phyloP scores from a whole-genome alignment of 2,113 vertebrate genomes.

The Nesospiza acunhae region DNA sequence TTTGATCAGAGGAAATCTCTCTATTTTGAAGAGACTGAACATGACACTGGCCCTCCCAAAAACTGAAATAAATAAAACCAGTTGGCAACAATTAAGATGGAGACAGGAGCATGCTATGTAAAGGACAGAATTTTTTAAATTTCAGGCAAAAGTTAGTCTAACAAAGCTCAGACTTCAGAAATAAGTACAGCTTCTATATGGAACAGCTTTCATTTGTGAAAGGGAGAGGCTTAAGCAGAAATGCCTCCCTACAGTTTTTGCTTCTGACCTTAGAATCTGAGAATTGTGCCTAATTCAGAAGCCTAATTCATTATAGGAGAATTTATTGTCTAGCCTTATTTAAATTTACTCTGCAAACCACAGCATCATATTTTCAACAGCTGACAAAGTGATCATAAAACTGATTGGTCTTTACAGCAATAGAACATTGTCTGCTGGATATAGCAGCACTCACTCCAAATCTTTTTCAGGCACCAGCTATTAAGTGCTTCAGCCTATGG shows the following conservation, averaged over 20 bases:
- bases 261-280: neutral
- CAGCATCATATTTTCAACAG: neutral
- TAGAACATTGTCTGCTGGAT: neutral
- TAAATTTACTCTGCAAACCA: neutral
- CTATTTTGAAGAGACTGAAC: neutral
- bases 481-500: neutral
- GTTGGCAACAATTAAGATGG: neutral
- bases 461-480: neutral
- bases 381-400: neutral
- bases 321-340: neutral
- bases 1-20: neutral
- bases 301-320: neutral
- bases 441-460: neutral
- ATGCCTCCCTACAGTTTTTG: neutral
- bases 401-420: neutral
- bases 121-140: neutral
- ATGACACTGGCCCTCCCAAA: neutral
- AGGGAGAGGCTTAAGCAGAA: neutral
- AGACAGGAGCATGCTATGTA: neutral
- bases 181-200: rapidly evolving
- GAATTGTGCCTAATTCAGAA: neutral
- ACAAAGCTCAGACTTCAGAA: neutral
- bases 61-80: neutral
- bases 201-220: neutral
- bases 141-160: neutral